Percentiles rank a stretch among this genome's conserved stretches.
These are phyloP conservation scores for Otis tarda DNA, from an alignment of 2,113 vertebrate genomes.

Conservation along the genomic window DNA sequence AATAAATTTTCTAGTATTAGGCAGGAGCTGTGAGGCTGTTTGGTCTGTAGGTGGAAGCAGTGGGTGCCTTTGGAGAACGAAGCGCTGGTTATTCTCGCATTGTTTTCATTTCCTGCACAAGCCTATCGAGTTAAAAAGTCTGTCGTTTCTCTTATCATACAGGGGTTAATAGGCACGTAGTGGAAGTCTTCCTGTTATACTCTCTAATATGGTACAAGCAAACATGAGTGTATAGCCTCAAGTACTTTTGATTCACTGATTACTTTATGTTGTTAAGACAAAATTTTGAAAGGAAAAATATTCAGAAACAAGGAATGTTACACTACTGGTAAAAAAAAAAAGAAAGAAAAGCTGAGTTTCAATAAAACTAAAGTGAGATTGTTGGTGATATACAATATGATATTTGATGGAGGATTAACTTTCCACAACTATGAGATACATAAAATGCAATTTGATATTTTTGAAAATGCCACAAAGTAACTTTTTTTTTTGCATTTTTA, in stretches of 20 bases:
- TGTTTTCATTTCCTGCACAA: not conserved
- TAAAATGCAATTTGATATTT: not conserved
- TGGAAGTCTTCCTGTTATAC: not conserved
- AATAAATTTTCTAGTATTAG: not conserved
- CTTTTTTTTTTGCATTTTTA: not conserved
- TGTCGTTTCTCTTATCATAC: not conserved
- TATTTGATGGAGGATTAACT: not conserved
- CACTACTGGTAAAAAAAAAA: not conserved
- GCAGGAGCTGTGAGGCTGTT: not conserved
- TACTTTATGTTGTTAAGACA: not conserved
- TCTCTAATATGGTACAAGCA: not conserved
- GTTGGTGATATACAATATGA: not conserved
- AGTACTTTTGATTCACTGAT: not conserved
- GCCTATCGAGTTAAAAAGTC: not conserved
- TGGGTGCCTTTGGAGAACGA: not conserved
- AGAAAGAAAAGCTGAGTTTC: not conserved
- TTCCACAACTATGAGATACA: not conserved
- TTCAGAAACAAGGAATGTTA: not conserved
- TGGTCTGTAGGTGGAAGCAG: constrained; percentile 51
- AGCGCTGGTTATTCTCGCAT: not conserved
- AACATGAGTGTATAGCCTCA: not conserved
- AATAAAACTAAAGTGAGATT: not conserved
- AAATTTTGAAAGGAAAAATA: not conserved
- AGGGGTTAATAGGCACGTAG: not conserved
- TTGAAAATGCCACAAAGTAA: not conserved